Evolutionary conservation across 2,113 vertebrate genomes (phyloP).

Genomic region (Egretta garzetta): DNA sequence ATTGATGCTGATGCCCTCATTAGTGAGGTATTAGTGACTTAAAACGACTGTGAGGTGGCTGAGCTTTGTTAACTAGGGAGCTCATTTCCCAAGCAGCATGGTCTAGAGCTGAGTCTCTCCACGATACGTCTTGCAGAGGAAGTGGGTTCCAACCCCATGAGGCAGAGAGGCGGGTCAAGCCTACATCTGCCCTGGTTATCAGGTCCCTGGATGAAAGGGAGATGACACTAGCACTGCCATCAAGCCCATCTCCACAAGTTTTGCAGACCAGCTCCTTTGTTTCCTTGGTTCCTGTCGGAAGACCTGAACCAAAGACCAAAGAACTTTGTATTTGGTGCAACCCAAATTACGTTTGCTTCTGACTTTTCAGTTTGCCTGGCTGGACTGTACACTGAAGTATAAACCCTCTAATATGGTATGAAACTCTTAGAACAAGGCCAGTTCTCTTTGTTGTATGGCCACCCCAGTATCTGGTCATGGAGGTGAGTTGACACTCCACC

Average conservation of each 20-base stretch:
- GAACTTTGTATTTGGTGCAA: accelerated
- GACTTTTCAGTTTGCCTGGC: not conserved
- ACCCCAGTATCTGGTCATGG: not conserved
- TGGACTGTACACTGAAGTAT: not conserved
- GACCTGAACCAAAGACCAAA: not conserved
- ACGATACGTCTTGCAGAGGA: not conserved
- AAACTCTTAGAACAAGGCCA: not conserved
- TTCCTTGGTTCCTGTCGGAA: not conserved
- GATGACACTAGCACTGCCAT: not conserved
- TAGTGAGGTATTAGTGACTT: not conserved
- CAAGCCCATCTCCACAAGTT: not conserved
- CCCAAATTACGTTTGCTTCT: accelerated
- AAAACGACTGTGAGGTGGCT: not conserved
- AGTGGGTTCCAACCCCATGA: not conserved
- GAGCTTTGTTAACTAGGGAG: not conserved
- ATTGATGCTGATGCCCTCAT: not conserved
- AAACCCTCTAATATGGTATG: not conserved
- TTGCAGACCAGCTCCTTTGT: not conserved
- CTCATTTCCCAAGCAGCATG: not conserved
- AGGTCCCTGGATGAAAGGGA: not conserved
- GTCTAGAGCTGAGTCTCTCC: not conserved
- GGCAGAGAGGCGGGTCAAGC: not conserved
- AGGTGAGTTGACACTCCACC: not conserved
- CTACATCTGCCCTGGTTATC: not conserved
- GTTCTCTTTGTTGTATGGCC: not conserved